Base-by-base conservation (phyloP, 2,888 invertebrate genomes). In the Machimus atricapillus region DNA sequence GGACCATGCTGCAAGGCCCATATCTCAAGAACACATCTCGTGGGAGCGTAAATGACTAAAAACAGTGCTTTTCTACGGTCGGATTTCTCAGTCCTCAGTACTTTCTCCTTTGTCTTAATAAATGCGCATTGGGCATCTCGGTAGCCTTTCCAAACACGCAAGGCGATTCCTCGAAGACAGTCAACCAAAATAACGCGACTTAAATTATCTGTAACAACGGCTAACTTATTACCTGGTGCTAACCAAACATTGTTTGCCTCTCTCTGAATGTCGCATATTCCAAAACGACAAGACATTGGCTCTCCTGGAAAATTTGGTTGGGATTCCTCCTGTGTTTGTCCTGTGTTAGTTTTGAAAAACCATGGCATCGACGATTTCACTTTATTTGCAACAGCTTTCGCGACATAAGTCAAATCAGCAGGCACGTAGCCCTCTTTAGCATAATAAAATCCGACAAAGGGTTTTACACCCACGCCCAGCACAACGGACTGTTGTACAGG, bases 71-170 rank as follows among this genome's bases (percentile, higher is more conserved):
- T 94, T 56, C 94, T 93, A 12, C 90, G 89, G 43, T 91, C 90
- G 9, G 40, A 52, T 5, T 78, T 85, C 43, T 83, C 56, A 12
- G 2, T 89, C 90, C 87, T 91, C 6, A 91, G 88, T 2, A 91
- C 90, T 87, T 94, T 95, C 90, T 97, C 97, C 46, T 94, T 93
- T 0, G 97, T 96, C 92, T 97, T 96, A 73, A 99, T 93, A 95
- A 98, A 99, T 2, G 97, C 97, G 91, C 98, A 97, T 91, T 99
- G 97, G 0, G 99, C 98, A 91, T 99, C 98, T 83, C 99, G 94
- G 92, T 98, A 99, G 4, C 99, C 99, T 93, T 99, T 99, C 94
- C 98, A 98, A 91, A 98, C 95, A 85, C 97, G 94, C 58, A 98
- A 93, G 34, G 97, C 95, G 85, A 96, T 94, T 0, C 98, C 97